Percentiles rank a stretch among this genome's conserved stretches.
Conservation (phyloP, 1,140 invertebrate genomes). For the Pogonomyrmex californicus region DNA sequence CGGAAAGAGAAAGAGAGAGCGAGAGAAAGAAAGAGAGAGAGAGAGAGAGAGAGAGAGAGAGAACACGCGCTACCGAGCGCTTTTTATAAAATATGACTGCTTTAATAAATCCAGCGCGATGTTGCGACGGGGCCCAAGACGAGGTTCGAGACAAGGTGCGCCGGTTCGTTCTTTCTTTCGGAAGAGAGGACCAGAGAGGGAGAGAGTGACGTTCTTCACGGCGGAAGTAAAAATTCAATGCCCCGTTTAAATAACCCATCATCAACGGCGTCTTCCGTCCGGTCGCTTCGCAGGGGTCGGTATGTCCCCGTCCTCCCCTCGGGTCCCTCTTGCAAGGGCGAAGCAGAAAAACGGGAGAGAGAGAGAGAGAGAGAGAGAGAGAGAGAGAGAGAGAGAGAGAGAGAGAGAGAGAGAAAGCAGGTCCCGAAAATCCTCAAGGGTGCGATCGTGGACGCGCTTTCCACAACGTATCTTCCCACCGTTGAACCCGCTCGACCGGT, state of each 20-base stretch:
- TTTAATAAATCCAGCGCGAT: slow-evolving; percentile 58
- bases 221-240: slow-evolving; percentile 72
- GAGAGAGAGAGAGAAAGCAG: slow-evolving; percentile 38
- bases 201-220: slow-evolving; percentile 45
- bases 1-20: not conserved
- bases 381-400: slow-evolving; percentile 13
- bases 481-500: slow-evolving; percentile 78
- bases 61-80: not conserved
- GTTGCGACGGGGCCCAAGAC: slow-evolving; percentile 38
- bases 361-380: too few relatives aligned
- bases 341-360: slow-evolving; percentile 17
- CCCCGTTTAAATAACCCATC: slow-evolving; percentile 77
- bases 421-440: slow-evolving; percentile 70
- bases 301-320: not conserved
- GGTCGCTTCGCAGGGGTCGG: slow-evolving; percentile 63
- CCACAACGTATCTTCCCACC: slow-evolving; percentile 87
- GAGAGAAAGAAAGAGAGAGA: not conserved
- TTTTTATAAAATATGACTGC: slow-evolving; percentile 63
- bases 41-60: not conserved
- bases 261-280: slow-evolving; percentile 54
- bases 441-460: slow-evolving; percentile 53
- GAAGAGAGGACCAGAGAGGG: slow-evolving; percentile 1
- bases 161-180: slow-evolving; percentile 6
- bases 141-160: slow-evolving; percentile 40
- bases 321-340: not conserved